Base-by-base conservation (phyloP, 2,797 vertebrate genomes). In the Gymnothorax reevesii region DNA sequence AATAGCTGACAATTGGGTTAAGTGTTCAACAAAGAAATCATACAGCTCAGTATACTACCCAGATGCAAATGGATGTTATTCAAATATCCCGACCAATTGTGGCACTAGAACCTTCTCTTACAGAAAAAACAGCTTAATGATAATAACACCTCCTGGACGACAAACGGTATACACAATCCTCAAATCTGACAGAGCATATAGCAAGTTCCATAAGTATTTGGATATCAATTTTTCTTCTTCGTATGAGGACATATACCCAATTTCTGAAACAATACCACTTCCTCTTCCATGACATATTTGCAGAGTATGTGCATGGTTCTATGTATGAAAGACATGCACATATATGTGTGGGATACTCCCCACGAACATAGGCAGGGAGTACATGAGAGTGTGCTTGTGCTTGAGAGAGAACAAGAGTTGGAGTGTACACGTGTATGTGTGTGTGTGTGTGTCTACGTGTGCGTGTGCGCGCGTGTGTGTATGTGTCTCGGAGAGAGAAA, bases 251-350 rank as follows among this genome's bases (percentile, higher is more conserved):
- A 88, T 83, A 82, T 88, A 33, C 82, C 83, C 84, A 85, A 85
- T 90, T 91, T 88, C 86, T 87, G 84, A 55, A 20, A 25, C 54
- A 89, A 88, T 87, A 89, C 89, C 22, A 49, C 71, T 85, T 85
- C 27, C 86, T 84, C 79, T 9, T 20, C 27, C 10, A 4, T 64
- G 33, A 49, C 83, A 52, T 66, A 60, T 49, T 84, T 66, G 49
- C 22, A 49, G 49, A 49, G 49, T 79, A 20, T 79, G 15, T 79
- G 12, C 27, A 79, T 49, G 27, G 2, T 42, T 49, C 2, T 79
- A 9, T 82, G 13, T 82, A 20, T 2, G 54, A 15, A 55, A 52
- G 22, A 8, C 9, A n/a, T 69, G n/a, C 25, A 1, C 9, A 10
- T 4, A 69, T 69, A n/a, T n/a, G n/a, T 25, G 22, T 7, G 59